These are phyloP conservation scores for Chondrosia reniformis DNA, from an alignment of 37 sponge, comb jelly and placozoan species.

Conservation along the genomic window DNA sequence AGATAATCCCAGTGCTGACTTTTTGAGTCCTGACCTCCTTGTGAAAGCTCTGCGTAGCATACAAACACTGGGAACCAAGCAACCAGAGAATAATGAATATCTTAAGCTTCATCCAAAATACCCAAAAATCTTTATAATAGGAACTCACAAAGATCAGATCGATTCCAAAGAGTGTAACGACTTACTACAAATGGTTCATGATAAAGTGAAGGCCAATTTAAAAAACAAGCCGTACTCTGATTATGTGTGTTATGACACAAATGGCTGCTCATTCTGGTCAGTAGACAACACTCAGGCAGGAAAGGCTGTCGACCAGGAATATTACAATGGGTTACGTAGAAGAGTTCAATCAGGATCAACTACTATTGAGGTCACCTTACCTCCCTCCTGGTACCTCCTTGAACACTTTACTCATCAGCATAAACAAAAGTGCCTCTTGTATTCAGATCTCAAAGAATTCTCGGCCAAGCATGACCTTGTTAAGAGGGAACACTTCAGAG, in stretches of 20 bases:
- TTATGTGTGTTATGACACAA: slow-evolving; percentile 3
- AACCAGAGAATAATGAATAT: neutral
- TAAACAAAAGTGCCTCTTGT: no score
- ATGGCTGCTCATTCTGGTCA: slow-evolving; percentile 4
- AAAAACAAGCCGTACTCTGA: neutral
- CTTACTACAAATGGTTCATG: no score
- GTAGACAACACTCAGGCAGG: slow-evolving; percentile 25
- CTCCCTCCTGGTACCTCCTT: no score
- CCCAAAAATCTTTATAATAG: slow-evolving; percentile 7
- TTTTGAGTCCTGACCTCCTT: neutral
- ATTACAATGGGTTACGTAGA: no score
- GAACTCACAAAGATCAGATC: slow-evolving; percentile 1
- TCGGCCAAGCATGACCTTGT: no score
- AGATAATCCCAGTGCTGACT: neutral
- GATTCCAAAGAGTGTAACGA: neutral
- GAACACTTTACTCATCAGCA: no score
- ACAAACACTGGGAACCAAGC: neutral
- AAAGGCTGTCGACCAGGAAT: neutral
- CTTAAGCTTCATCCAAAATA: neutral
- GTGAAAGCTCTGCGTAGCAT: slow-evolving; percentile 16
- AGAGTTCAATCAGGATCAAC: no score
- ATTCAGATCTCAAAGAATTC: no score
- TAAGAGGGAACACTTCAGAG: no score
- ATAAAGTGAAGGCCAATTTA: neutral
- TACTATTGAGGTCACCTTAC: no score